Base-by-base conservation (phyloP, 2,888 invertebrate species). In the Labia minor region DNA sequence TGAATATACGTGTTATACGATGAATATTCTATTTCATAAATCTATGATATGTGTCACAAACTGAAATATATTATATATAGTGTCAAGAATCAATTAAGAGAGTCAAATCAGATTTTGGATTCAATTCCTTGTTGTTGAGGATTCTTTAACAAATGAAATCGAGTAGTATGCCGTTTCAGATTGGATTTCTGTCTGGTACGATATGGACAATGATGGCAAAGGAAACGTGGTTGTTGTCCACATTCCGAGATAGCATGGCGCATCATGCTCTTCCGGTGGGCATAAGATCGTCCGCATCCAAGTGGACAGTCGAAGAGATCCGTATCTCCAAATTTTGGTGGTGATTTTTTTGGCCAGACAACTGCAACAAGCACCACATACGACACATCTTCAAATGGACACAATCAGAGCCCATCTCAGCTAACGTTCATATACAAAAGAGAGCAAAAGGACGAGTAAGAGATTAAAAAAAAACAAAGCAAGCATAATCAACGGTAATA, bases 131-230 rank as follows among this genome's bases (percentile, higher is more conserved):
- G 4, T 6, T 33, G 6, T 14, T 49, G 49, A n/a, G n/a, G 14
- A 14, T 49, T 49, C 14, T 2, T 10, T 10, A n/a, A 49, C 3
- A 14, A 11, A 49, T 49, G 49, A 14, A 49, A 49, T 49, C 49
- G 49, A 11, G 2, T 3, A 49, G 2, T 8, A 63, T 74, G 74
- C 66, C 70, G 71, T 33, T 68, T 67, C 49, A 74, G 66, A 49
- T 71, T 71, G 33, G 70, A 69, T 49, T 70, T 70, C 21, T 71
- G 72, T 37, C 70, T 70, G 67, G 77, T 77, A 68, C 75, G 75
- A 73, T 77, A 78, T 19, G 77, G 76, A 72, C 79, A 79, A 73
- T 77, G 77, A 70, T 76, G 76, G 72, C 79, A 79, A 71, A 76
- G 76, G 74, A 78, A 78, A 71, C 77, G 76, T 49, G 49, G 49